Evolutionary conservation across 1,140 invertebrate species (phyloP), one percentile per base, ranked within the genome.

Genomic region (Philopotamus ludificatus): DNA sequence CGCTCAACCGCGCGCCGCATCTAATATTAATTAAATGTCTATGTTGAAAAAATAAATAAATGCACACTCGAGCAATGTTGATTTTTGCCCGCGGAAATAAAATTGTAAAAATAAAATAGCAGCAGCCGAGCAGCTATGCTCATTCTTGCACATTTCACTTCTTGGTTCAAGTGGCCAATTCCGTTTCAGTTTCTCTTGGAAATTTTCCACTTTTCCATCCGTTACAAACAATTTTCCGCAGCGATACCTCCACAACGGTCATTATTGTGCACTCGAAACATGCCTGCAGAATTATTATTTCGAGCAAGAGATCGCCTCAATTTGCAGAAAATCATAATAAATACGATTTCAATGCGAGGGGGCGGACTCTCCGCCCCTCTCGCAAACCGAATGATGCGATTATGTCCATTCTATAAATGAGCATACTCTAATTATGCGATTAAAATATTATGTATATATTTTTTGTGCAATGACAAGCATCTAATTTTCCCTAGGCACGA

Each of bases 201-300:
- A 60, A 47, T 45, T 47, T 47, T 47, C 16, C 42, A 26, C 42
- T 60, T 20, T 26, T 47, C 23, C 25, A 47, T 60, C 18, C 41
- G 53, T 47, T 61, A 69, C 63, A 69, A 69, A 69, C 67, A 63
- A 65, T 69, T 69, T 70, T 66, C 64, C 61, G 26, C 3, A 41
- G 59, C 47, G 62, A 63, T 70, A 61, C 64, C 59, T 66, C 49
- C 60, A 54, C 26, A 60, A 66, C 58, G 60, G 60, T 66, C 68
- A 65, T 70, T 70, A 66, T 63, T 49, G 64, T 50, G 23, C 67
- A 65, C 57, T 68, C 57, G 23, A 66, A 20, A 18, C 22, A 22
- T 16, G 7, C 9, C 10, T 15, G 3, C 49, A 22, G 18, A 20
- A 7, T 47, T 47, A 3, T 20, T 47, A 47, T 20, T 20, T 53